Base-by-base conservation (phyloP, 1,140 invertebrate genomes). In the Marisa cornuarietis region DNA sequence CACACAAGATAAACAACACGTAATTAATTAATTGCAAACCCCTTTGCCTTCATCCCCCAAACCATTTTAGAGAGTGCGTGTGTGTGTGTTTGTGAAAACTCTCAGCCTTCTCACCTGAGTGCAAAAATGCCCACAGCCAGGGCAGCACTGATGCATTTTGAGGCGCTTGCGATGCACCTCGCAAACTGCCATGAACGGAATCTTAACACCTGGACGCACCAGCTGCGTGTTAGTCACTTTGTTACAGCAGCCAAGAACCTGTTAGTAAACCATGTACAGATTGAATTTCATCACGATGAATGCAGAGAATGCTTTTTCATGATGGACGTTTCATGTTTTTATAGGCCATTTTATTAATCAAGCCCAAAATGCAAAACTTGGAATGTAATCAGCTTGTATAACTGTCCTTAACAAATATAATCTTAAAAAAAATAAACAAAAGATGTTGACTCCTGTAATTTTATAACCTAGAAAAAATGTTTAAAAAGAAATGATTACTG, bases 51-150 rank as follows among this genome's bases (percentile, higher is more conserved):
- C 3, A 2, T 24, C 4, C 9, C 69, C 18, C 9, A 78, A 65
- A 78, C 11, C 13, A 49, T 42, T n/a, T 31, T 13, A 49, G 14
- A n/a, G 16, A 26, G 65, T 26, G 22, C 52, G 51, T 3, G 54
- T 9, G 8, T 73, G 71, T 73, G 7, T 73, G 52, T 66, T 10
- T 16, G 54, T 58, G 4, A 58, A 58, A 18, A 42, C n/a, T 14
- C 52, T 54, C 8, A 69, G 22, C 51, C 54, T 49, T 66, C 83
- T 88, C 87, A 95, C 96, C 93, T 97, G 96, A 52, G 96, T 95
- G 88, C 96, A 98, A 90, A 97, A 98, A 24, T 96, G 91, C 11
- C 96, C 97, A 91, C 97, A 98, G 0, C 94, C 94, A 0, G 96
- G 95, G 89, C 97, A 98, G 88, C 96, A 97, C 87, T 97, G 96